Conservation (phyloP, 2,113 vertebrate species). For the Rynchops niger region DNA sequence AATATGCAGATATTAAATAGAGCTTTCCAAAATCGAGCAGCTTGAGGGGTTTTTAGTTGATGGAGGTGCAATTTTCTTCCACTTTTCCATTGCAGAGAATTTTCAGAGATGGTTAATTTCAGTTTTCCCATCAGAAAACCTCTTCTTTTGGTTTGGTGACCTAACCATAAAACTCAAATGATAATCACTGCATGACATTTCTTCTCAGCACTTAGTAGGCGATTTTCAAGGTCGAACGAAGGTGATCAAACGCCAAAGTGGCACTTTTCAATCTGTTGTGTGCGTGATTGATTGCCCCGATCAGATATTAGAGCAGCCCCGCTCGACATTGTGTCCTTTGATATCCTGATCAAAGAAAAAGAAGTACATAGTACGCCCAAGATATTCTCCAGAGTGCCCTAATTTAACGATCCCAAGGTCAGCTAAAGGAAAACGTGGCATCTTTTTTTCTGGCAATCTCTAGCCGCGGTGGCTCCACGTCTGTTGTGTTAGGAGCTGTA, state of each 20-base stretch:
- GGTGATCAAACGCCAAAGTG: neutral
- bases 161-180: neutral
- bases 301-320: neutral
- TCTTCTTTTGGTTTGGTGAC: neutral
- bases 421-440: neutral
- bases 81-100: neutral
- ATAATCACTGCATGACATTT: rapidly evolving
- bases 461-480: rapidly evolving
- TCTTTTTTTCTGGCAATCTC: neutral
- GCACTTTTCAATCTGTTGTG: neutral
- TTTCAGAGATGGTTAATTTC: neutral
- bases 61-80: neutral
- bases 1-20: constrained; percentile 20
- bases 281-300: neutral
- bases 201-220: neutral
- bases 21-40: constrained; percentile 35
- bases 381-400: neutral
- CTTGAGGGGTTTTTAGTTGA: constrained; percentile 7
- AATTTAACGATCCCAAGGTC: neutral
- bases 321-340: neutral
- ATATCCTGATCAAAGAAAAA: neutral
- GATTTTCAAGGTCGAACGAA: constrained; percentile 27
- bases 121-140: neutral
- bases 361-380: rapidly evolving
- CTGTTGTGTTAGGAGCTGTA: neutral